Evolutionary conservation across 2,113 vertebrate species (phyloP).

Genomic region (Trogon melanurus): DNA sequence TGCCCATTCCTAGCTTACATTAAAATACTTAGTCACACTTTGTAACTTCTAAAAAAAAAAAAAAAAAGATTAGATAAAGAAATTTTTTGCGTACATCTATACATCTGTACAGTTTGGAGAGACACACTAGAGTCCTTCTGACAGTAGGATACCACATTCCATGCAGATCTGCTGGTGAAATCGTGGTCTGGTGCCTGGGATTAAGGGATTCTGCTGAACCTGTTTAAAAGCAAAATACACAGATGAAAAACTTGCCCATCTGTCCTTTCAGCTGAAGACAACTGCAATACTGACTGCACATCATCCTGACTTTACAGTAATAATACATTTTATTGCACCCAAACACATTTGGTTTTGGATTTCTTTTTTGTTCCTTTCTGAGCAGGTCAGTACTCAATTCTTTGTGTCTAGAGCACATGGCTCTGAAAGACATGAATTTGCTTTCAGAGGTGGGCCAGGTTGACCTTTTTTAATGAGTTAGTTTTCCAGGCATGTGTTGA

Average conservation of each 20-base stretch:
- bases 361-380: background rate
- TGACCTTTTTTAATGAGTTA: background rate
- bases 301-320: background rate
- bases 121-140: slow-evolving; percentile 93
- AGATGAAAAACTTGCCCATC: background rate
- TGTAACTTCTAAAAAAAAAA: background rate
- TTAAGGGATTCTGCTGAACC: slow-evolving; percentile 78
- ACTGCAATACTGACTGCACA: background rate
- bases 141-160: slow-evolving; percentile 99
- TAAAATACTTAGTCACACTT: background rate
- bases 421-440: background rate
- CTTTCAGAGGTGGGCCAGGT: background rate
- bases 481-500: background rate
- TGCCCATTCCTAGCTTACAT: background rate
- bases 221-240: slow-evolving; percentile 55
- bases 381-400: background rate
- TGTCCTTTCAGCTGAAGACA: background rate
- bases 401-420: background rate
- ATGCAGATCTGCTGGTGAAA: slow-evolving; percentile 97
- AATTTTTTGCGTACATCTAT: slow-evolving; percentile 88
- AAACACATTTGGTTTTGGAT: background rate
- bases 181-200: slow-evolving; percentile 79
- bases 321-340: background rate
- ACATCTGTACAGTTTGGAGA: slow-evolving; percentile 98
- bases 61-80: background rate